Percentiles rank a stretch among this genome's conserved stretches.
phyloP scores from a whole-genome alignment of 2,113 vertebrate species.

The Marmota monax region DNA sequence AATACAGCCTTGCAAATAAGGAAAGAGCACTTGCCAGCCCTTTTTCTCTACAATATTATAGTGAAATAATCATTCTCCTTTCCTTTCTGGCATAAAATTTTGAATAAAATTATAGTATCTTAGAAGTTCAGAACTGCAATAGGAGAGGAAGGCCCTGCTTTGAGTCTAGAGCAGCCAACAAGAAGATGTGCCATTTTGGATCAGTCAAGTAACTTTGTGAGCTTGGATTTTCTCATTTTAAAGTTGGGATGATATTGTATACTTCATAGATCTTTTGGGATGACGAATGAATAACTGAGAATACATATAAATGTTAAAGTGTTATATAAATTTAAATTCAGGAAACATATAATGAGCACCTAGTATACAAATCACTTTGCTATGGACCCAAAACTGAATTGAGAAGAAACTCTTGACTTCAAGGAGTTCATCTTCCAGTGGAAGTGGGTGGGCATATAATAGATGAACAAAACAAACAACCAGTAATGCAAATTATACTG shows the following conservation, averaged over 20 bases:
- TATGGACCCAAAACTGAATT: background rate
- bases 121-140: background rate
- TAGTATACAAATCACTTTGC: background rate
- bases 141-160: background rate
- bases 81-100: constrained; percentile 3
- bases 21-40: constrained; percentile 40
- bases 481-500: background rate
- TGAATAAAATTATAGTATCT: constrained; percentile 53
- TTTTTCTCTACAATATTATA: constrained; percentile 10
- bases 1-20: constrained; percentile 63
- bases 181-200: background rate
- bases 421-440: background rate
- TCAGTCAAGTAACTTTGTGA: background rate
- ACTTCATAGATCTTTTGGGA: background rate
- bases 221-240: background rate
- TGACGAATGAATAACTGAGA: constrained; percentile 15
- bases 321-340: background rate
- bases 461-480: background rate
- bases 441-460: background rate
- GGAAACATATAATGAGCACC: background rate
- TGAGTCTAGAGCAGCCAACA: background rate
- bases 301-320: constrained; percentile 8
- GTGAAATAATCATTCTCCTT: constrained; percentile 51
- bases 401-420: constrained; percentile 30
- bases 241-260: background rate